Conservation (phyloP, 2,113 vertebrate species). For the Candoia aspera region DNA sequence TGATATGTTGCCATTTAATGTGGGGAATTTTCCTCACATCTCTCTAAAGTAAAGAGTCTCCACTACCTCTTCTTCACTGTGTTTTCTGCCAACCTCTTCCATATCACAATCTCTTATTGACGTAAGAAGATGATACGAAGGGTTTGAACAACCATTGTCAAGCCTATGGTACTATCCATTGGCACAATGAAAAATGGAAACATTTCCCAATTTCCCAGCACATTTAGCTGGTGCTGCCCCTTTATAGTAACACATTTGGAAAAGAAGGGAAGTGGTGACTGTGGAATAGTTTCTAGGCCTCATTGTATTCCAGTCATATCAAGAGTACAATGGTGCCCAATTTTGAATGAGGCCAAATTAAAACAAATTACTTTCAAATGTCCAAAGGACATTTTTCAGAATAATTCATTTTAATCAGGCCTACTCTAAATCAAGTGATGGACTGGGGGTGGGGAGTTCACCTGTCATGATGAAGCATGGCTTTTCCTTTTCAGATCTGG, state of each 20-base stretch:
- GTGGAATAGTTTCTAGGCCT: not conserved
- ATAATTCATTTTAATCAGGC: conserved; percentile 6
- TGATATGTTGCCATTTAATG: not conserved
- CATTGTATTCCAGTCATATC: not conserved
- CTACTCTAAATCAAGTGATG: not conserved
- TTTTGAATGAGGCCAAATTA: not conserved
- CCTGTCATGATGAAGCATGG: not conserved
- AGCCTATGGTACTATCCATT: not conserved
- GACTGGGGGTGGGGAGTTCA: not conserved
- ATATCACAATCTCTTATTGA: not conserved
- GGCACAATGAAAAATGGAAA: not conserved
- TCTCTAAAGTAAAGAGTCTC: not conserved
- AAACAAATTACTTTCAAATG: not conserved
- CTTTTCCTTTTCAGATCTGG: conserved; percentile 10
- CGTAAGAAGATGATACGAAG: not conserved
- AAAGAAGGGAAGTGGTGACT: not conserved
- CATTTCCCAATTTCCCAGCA: not conserved
- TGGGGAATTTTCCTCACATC: not conserved
- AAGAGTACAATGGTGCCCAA: not conserved
- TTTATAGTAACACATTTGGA: not conserved
- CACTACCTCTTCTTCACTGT: not conserved
- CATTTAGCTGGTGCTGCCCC: too few species aligned
- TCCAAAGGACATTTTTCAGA: not conserved
- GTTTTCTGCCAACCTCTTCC: not conserved
- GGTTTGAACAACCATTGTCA: not conserved